Conservation (phyloP, 2,888 invertebrate species). For the Melanchra persicariae region DNA sequence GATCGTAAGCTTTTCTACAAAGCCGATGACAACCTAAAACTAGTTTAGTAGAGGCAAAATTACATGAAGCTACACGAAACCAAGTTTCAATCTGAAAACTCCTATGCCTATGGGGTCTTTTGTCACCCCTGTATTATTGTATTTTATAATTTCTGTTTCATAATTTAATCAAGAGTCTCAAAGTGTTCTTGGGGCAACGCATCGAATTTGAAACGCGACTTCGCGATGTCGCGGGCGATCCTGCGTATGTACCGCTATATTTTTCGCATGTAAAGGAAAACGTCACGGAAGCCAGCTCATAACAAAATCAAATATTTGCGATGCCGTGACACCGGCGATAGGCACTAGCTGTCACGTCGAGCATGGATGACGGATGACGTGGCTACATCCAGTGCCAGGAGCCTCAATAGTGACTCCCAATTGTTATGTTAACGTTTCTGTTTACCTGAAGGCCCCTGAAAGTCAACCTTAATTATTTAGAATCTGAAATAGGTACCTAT, state of each 20-base stretch:
- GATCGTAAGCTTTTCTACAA: not conserved
- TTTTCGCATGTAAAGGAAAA: slow-evolving; percentile 50
- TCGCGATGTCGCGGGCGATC: slow-evolving; percentile 47
- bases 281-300: slow-evolving; percentile 25
- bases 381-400: slow-evolving; percentile 28
- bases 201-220: slow-evolving; percentile 13
- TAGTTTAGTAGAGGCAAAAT: not conserved
- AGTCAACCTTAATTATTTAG: not conserved
- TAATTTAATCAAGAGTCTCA: not conserved
- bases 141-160: not conserved
- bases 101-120: not conserved
- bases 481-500: not conserved
- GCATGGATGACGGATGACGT: slow-evolving; percentile 25
- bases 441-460: not conserved
- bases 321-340: slow-evolving; percentile 50
- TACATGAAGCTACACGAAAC: not conserved
- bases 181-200: not conserved
- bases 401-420: slow-evolving; percentile 20
- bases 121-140: not conserved
- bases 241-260: slow-evolving; percentile 42
- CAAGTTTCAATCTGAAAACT: not conserved
- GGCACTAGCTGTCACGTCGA: slow-evolving; percentile 54
- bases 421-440: slow-evolving; percentile 11
- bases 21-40: not conserved
- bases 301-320: slow-evolving; percentile 51